phyloP scores from a whole-genome alignment of 2,113 vertebrate species.

The Asarcornis scutulata region DNA sequence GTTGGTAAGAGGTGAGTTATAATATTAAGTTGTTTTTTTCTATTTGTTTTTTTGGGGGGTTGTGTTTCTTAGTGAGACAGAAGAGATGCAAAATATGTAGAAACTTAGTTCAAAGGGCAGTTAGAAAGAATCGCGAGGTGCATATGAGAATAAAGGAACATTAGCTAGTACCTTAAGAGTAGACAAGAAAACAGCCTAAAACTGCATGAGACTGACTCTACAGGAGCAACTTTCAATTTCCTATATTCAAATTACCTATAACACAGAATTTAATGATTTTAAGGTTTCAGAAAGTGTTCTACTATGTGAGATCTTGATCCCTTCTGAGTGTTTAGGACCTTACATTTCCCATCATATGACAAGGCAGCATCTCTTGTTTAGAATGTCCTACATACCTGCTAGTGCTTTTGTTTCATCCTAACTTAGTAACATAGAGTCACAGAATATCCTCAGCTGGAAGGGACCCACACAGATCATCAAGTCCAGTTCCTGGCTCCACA shows the following conservation, averaged over 20 bases:
- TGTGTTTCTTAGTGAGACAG: neutral
- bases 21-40: neutral
- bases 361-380: neutral
- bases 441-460: no score
- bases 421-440: neutral
- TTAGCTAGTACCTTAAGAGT: neutral
- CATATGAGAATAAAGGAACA: neutral
- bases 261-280: neutral
- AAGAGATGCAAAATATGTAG: neutral
- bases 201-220: neutral
- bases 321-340: neutral
- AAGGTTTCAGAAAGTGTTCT: neutral
- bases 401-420: neutral
- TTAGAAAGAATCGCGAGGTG: neutral
- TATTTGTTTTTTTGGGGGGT: neutral
- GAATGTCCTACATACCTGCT: fast-evolving
- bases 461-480: no score
- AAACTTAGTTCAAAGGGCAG: neutral
- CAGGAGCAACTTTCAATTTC: neutral
- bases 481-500: no score
- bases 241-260: neutral
- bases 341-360: neutral
- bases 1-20: neutral
- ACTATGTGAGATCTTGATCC: neutral
- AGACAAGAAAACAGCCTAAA: neutral